A percentile compares a stretch with the other conserved stretches of the same genome.
These are phyloP conservation scores for Tupiocoris notatus DNA, from an alignment of 2,888 invertebrate genomes.

Conservation along the genomic window DNA sequence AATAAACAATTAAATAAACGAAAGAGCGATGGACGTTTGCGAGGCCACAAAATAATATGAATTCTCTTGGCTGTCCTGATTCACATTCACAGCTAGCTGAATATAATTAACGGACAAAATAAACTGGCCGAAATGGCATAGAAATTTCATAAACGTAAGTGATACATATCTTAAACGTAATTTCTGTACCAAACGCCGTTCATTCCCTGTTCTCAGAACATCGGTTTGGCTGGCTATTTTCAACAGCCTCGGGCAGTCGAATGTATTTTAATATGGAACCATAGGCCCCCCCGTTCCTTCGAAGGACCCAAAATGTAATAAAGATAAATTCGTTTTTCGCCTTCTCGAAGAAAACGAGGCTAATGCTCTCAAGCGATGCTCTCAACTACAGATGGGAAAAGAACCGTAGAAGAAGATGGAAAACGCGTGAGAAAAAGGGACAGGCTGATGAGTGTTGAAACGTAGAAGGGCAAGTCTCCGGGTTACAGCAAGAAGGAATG, in stretches of 20 bases:
- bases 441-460: neutral
- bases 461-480: neutral
- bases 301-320: conserved; percentile 31
- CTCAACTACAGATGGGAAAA: neutral
- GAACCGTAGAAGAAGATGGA: neutral
- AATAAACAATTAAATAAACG: too few species aligned
- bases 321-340: conserved; percentile 39
- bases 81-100: too few species aligned
- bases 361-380: neutral
- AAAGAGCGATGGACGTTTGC: too few species aligned
- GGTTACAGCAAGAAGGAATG: conserved; percentile 18
- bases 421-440: neutral
- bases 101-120: too few species aligned
- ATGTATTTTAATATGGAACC: neutral
- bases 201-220: too few species aligned
- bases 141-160: too few species aligned
- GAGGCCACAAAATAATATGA: too few species aligned
- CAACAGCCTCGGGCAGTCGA: neutral
- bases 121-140: too few species aligned
- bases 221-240: too few species aligned
- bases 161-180: too few species aligned
- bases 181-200: too few species aligned
- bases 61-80: too few species aligned
- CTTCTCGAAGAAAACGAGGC: conserved; percentile 16
- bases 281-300: neutral